A percentile compares a stretch with the other conserved stretches of the same genome.
Conservation (phyloP, 2,113 vertebrate species). For the Leucoraja erinaceus region DNA sequence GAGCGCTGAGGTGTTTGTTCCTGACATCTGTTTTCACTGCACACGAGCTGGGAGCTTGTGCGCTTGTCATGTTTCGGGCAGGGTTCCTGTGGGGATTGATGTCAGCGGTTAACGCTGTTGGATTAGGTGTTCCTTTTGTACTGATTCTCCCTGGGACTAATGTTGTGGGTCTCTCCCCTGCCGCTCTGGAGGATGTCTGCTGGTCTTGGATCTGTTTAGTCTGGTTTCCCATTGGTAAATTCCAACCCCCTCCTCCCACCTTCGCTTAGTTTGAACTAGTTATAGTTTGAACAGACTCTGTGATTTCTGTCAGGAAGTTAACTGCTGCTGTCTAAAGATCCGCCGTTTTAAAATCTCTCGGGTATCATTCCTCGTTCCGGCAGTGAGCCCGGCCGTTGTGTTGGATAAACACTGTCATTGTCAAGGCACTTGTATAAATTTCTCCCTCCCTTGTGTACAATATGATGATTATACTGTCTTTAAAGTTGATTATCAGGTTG, state of each 20-base stretch:
- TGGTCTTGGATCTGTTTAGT: conserved; percentile 11
- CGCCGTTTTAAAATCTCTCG: not conserved
- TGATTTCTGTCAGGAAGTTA: conserved; percentile 12
- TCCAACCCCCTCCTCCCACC: not conserved
- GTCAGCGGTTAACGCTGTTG: not conserved
- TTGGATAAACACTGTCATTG: not conserved
- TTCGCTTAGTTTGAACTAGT: not conserved
- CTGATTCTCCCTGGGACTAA: not conserved
- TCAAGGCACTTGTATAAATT: not conserved
- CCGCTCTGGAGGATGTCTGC: not conserved
- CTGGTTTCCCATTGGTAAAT: not conserved
- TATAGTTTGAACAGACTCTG: conserved; percentile 19
- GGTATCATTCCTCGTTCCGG: not conserved
- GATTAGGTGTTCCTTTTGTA: conserved; percentile 30
- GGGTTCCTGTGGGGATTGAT: not conserved
- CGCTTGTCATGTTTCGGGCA: not conserved
- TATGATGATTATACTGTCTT: not conserved
- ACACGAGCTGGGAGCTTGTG: not conserved
- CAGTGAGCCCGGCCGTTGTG: not conserved
- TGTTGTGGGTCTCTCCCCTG: not conserved
- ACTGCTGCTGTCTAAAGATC: conserved; percentile 1
- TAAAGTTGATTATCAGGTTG: too few species aligned
- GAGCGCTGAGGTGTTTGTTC: not conserved
- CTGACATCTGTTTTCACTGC: conserved; percentile 15
- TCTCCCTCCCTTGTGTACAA: not conserved